phyloP scores from a whole-genome alignment of 2,797 vertebrate species.

The Pangasius mekongensis region DNA sequence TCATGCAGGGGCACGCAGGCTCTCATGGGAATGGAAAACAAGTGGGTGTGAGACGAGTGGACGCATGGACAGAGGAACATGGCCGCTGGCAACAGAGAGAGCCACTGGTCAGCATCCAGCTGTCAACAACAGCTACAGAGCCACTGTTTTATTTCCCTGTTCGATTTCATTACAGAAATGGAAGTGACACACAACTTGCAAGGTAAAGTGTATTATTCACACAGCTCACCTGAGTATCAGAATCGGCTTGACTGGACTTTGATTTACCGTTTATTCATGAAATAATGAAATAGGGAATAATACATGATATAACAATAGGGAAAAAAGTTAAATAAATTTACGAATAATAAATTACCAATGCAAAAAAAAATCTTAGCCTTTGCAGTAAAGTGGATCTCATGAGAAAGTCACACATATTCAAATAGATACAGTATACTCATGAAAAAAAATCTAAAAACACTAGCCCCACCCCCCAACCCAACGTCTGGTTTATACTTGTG shows the following conservation, averaged over 20 bases:
- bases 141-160: background rate
- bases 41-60: conserved; percentile 76
- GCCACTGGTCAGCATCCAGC: conserved; percentile 31
- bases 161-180: background rate
- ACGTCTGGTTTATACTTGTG: background rate
- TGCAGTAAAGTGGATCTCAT: background rate
- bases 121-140: conserved; percentile 35
- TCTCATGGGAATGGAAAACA: conserved; percentile 72
- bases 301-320: too few relatives aligned
- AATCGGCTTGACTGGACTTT: background rate
- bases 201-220: background rate
- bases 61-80: conserved; percentile 46
- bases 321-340: background rate
- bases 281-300: too few relatives aligned
- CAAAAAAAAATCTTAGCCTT: background rate
- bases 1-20: conserved; percentile 65
- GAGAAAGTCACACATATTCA: background rate
- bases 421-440: background rate
- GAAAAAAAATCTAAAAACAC: background rate
- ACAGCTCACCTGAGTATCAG: too few relatives aligned
- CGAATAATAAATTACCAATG: background rate
- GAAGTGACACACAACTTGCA: background rate
- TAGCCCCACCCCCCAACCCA: background rate
- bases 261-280: background rate
- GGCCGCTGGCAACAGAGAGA: conserved; percentile 30